A percentile compares a stretch with the other conserved stretches of the same genome.
Conservation (phyloP, 2,888 invertebrate species). For the Drosophila picticornis region DNA sequence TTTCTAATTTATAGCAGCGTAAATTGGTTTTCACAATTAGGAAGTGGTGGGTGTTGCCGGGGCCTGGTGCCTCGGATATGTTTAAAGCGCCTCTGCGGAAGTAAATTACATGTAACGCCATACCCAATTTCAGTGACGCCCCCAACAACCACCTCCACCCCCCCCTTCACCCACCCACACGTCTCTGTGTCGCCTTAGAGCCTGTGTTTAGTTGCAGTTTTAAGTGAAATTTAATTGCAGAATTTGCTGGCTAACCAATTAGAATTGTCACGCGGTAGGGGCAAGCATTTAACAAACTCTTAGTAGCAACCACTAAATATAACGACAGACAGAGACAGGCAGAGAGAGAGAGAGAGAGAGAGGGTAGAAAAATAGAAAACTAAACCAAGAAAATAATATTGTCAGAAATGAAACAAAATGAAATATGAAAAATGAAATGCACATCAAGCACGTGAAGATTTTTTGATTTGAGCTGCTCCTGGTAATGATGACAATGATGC, state of each 20-base stretch:
- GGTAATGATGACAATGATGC: constrained; percentile 57
- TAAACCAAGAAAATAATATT: not conserved
- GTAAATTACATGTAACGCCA: constrained; percentile 67
- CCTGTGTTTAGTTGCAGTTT: constrained; percentile 66
- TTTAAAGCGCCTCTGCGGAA: constrained; percentile 72
- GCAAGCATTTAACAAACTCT: constrained; percentile 35
- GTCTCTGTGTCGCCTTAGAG: not conserved
- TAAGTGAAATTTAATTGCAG: constrained; percentile 77
- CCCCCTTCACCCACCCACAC: not conserved
- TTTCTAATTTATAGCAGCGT: constrained; percentile 80
- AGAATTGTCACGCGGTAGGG: constrained; percentile 28
- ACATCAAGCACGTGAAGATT: constrained; percentile 32
- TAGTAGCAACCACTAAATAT: constrained; percentile 36
- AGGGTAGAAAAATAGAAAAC: not conserved
- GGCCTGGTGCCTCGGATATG: constrained; percentile 67
- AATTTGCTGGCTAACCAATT: constrained; percentile 67
- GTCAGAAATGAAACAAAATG: not conserved
- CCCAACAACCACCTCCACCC: not conserved
- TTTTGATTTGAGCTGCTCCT: constrained; percentile 27
- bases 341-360: not conserved
- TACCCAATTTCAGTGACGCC: constrained; percentile 32
- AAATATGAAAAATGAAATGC: constrained; percentile 35
- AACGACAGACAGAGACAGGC: not conserved
- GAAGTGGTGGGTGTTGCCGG: constrained; percentile 78
- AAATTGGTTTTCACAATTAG: constrained; percentile 80